phyloP scores from a whole-genome alignment of 2,113 vertebrate genomes.

The Rhinoderma darwinii region DNA sequence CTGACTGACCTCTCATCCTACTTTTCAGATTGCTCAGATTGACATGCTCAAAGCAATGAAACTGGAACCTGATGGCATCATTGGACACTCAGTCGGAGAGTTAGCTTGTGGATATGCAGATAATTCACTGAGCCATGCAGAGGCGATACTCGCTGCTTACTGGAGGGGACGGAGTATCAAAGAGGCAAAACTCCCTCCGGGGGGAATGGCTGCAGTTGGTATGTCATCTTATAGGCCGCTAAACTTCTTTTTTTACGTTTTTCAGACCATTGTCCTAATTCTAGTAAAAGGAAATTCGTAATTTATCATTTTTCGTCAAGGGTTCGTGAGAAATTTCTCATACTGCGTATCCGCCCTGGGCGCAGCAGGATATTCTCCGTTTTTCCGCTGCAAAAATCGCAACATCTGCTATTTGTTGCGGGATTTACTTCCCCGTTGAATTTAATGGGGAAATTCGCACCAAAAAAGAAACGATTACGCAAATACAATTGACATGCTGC shows the following conservation, averaged over 20 bases:
- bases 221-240: slow-evolving; percentile 58
- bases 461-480: too few species aligned
- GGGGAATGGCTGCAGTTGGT: slow-evolving; percentile 97
- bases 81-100: slow-evolving; percentile 95
- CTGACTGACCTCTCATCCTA: not conserved
- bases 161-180: slow-evolving; percentile 94
- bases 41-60: slow-evolving; percentile 86
- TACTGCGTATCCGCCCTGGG: too few species aligned
- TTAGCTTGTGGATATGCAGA: slow-evolving; percentile 95
- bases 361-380: too few species aligned
- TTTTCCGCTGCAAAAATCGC: too few species aligned
- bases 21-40: slow-evolving; percentile 86
- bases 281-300: too few species aligned
- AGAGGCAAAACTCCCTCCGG: slow-evolving; percentile 84
- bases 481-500: too few species aligned
- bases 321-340: too few species aligned
- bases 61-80: slow-evolving; percentile 87
- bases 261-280: not conserved
- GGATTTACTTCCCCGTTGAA: too few species aligned
- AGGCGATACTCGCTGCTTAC: slow-evolving; percentile 87
- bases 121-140: slow-evolving; percentile 83
- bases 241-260: too few species aligned
- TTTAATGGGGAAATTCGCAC: too few species aligned
- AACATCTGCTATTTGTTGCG: too few species aligned
- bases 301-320: too few species aligned